phyloP scores from a whole-genome alignment of 2,888 invertebrate species.

The Brenthis hecate region DNA sequence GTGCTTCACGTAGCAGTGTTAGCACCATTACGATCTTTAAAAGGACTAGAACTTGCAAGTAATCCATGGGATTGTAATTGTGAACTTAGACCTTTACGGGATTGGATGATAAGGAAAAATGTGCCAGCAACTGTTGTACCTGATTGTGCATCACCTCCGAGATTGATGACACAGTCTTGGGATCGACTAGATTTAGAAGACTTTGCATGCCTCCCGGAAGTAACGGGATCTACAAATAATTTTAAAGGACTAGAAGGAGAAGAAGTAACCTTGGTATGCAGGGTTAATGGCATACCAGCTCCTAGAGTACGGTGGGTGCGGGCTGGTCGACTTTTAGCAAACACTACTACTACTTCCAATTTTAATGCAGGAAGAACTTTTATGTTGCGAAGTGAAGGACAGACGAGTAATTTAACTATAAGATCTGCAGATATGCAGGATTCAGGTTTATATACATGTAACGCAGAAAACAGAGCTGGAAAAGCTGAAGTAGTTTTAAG shows the following conservation, averaged over 20 bases:
- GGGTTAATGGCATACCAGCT: conserved; percentile 86
- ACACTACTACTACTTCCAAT: conserved; percentile 70
- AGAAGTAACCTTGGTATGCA: conserved; percentile 88
- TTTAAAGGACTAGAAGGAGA: conserved; percentile 87
- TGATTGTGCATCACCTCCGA: conserved; percentile 85
- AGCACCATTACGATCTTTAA: conserved; percentile 85
- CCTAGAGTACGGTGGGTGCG: conserved; percentile 88
- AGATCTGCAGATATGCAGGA: conserved; percentile 88
- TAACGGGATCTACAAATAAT: conserved; percentile 82
- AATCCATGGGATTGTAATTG: conserved; percentile 94
- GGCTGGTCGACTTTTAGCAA: conserved; percentile 86
- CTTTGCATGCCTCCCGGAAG: conserved; percentile 89
- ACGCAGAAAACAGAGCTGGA: conserved; percentile 91
- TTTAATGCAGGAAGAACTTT: conserved; percentile 83
- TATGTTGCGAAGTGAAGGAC: conserved; percentile 85
- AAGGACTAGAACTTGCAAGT: conserved; percentile 88
- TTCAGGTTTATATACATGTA: conserved; percentile 89
- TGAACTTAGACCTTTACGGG: conserved; percentile 86
- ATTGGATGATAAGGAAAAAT: conserved; percentile 90
- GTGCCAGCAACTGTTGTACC: conserved; percentile 87
- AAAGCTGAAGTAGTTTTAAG: conserved; percentile 88
- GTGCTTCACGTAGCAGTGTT: conserved; percentile 86
- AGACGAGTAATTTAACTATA: conserved; percentile 88
- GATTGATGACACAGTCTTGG: conserved; percentile 86
- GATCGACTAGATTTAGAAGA: conserved; percentile 89